Percentiles rank a stretch among this genome's conserved stretches.
phyloP scores from a whole-genome alignment of 2,113 vertebrate genomes.

The Verasper variegatus region DNA sequence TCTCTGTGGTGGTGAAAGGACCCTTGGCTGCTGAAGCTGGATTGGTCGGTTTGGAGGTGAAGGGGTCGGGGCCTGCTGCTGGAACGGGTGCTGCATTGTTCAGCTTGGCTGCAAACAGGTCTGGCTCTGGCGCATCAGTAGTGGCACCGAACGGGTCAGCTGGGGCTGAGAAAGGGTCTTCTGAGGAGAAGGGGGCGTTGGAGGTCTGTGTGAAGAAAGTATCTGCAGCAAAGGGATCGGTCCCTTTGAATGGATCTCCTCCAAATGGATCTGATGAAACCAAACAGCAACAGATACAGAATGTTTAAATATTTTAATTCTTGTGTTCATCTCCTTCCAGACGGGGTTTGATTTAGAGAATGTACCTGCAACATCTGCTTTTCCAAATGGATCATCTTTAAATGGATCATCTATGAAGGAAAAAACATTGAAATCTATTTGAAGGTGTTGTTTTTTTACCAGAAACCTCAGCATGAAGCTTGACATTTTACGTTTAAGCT shows the following conservation, averaged over 20 bases:
- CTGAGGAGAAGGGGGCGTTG: constrained; percentile 82
- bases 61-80: constrained; percentile 52
- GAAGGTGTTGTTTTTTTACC: too few species aligned
- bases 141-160: constrained; percentile 75
- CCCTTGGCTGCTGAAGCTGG: constrained; percentile 50
- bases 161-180: constrained; percentile 82
- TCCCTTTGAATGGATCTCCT: constrained; percentile 96
- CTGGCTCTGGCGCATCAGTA: constrained; percentile 65
- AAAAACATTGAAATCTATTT: constrained; percentile 1
- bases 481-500: not conserved
- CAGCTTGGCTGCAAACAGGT: constrained; percentile 69
- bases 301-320: not conserved
- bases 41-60: constrained; percentile 53
- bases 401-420: constrained; percentile 90
- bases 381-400: constrained; percentile 96
- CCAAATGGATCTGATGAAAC: constrained; percentile 90
- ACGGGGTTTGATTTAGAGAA: not conserved
- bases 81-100: constrained; percentile 40
- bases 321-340: not conserved
- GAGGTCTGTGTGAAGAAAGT: constrained; percentile 90
- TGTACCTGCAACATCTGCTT: constrained; percentile 87
- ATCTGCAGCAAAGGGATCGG: constrained; percentile 96
- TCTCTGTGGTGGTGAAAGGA: constrained; percentile 66
- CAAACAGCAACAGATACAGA: constrained; percentile 6
- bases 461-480: not conserved